Base-by-base conservation (phyloP, 1,140 invertebrate genomes). In the Aphaenogaster floridana region DNA sequence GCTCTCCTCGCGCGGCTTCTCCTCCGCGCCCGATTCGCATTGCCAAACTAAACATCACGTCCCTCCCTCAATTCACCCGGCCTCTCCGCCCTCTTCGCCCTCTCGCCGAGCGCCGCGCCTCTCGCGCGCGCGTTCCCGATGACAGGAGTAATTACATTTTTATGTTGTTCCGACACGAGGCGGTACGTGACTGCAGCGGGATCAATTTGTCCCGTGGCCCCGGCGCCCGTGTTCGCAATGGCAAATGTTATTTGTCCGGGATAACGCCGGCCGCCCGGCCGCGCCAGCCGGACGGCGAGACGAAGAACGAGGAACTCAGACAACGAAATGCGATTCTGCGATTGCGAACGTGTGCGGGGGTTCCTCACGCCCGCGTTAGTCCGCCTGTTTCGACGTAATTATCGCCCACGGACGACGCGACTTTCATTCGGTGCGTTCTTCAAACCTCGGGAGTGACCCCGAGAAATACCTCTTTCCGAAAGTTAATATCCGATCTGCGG, bases 131-230 rank as follows among this genome's bases (percentile, higher is more conserved):
- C 88, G 83, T 91, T 90, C 52, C 81, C 89, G 87, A 92, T 92
- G 91, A 92, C 92, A 91, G 89, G 85, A 87, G 91, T 93, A 93
- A 93, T 92, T 92, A 91, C 87, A 92, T 91, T 91, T 93, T 92
- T 92, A 93, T 92, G 89, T 92, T 89, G 89, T 90, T 92, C 86
- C 91, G 89, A 89, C 88, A 90, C 84, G 89, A 85, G 78, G 69
- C 74, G 76, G 83, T 91, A 91, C 91, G 89, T 92, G 89, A 91
- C 89, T 91, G 86, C 89, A 89, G 86, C 78, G 78, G 83, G 91
- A 92, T 91, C 92, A 93, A 93, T 92, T 92, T 92, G 90, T 92
- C 80, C 76, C 88, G 88, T 86, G 86, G 69, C 64, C 80, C 63
- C 79, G 78, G 66, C 88, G 81, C 77, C 76, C 57, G 91, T 84